Evolutionary conservation across 2,113 vertebrate genomes (phyloP), one percentile per base, ranked within the genome.

Genomic region (Scartelaos histophorus): DNA sequence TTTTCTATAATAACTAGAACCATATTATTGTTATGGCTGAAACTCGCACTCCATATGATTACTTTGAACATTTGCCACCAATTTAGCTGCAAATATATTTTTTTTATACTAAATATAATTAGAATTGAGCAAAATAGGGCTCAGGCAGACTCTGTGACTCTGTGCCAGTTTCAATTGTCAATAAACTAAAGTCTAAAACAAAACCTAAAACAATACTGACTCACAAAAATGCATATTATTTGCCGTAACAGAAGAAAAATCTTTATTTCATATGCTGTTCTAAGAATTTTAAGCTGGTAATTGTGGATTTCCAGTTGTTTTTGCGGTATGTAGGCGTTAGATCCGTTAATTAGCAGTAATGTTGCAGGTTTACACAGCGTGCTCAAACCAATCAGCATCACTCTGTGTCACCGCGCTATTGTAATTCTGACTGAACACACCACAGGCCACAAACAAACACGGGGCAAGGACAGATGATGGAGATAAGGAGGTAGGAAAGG

Each of bases 381-480:
- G 86, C 86, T 82, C 74, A 84, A 43, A 43, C 38, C 38, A 43
- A 43, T 88, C 84, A 57, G 46, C 67, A 66, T 58, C 78, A 65
- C 67, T 71, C 58, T 64, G 34, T 81, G 45, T 80, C 70, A 57
- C n/a, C 1, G 58, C 72, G 87, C 84, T 82, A 91, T 74, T 77
- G 76, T 85, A 78, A 85, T 88, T 87, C 79, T 76, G 70, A 85
- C 54, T 79, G 85, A 88, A 80, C 75, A 75, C 75, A 76, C 80
- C 86, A 74, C 79, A 71, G 79, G 84, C 85, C 78, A 77, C 80
- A 80, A 83, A 81, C 70, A 85, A 82, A 90, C 80, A 84, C 46
- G 77, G 74, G 76, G 69, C 19, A 45, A 45, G 61, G 51, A 19
- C 71, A 74, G 74, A 79, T 70, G 58, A 82, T 45, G 67, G 73